Base-by-base conservation (phyloP, 2,888 invertebrate genomes). In the Odiellus spinosus region DNA sequence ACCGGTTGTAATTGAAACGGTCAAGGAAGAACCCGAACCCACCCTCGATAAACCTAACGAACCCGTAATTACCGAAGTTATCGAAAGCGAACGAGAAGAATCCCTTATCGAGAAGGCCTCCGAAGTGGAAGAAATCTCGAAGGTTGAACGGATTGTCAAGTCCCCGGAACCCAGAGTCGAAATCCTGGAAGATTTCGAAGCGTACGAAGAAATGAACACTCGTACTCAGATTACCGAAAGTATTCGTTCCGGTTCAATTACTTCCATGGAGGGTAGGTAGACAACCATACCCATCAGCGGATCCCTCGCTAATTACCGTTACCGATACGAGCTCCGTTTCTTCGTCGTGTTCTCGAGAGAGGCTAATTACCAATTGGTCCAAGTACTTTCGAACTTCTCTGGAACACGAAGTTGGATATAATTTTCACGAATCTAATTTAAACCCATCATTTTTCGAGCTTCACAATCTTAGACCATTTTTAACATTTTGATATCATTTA, bases 191-290 rank as follows among this genome's bases (percentile, higher is more conserved):
- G 53, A 55, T 42, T 51, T 48, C 17, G 55, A 55, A 35, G 53
- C 52, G 6, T 51, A 50, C 35, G 55, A 52, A 48, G 52, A 55
- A 45, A 50, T 52, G 48, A 53, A 52, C 39, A n/a, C n/a, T n/a
- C n/a, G n/a, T n/a, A 57, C 56, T 19, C 50, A 52, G 2, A 45
- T 55, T 14, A 55, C 57, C 5, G 57, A 57, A 20, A 55, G 54
- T 26, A 45, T 57, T n/a, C 46, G 53, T 17, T 56, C 56, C 12
- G 55, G 55, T 14, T 57, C 57, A 2, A 35, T 55, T 3, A 55
- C 56, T 10, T 55, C 57, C 1, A 19, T 55, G 14, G 57, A 57
- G 45, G 57, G 57, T 57, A 49, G 45, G 39, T 33, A 39, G 26
- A n/a, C n/a, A n/a, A n/a, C n/a, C n/a, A n/a, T n/a, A n/a, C n/a